Percentiles rank a stretch among this genome's conserved stretches.
Conservation (phyloP, 1,140 invertebrate genomes). For the Psix sp. region DNA sequence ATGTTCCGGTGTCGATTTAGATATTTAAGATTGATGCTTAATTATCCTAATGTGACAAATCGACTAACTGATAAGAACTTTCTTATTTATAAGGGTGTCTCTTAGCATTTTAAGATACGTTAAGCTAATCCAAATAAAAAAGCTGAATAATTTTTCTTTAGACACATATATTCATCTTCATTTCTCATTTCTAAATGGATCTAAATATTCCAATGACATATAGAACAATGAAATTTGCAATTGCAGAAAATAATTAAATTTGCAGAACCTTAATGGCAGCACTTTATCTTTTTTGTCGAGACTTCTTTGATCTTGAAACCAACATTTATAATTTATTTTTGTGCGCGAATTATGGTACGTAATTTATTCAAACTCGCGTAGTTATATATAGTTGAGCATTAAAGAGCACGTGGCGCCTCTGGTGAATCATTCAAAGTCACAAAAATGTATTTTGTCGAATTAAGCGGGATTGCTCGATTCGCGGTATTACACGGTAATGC, state of each 20-base stretch:
- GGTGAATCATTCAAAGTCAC: slow-evolving; percentile 43
- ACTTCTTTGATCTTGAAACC: slow-evolving; percentile 31
- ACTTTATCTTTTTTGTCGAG: background rate
- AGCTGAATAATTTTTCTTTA: too few species aligned
- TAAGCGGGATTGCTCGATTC: slow-evolving; percentile 49
- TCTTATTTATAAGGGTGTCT: background rate
- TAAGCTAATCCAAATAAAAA: too few species aligned
- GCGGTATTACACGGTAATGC: slow-evolving; percentile 24
- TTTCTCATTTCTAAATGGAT: too few species aligned
- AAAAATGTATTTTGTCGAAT: slow-evolving; percentile 48
- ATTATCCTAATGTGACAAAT: slow-evolving; percentile 28
- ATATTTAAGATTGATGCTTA: slow-evolving; percentile 12
- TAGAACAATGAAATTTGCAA: too few species aligned
- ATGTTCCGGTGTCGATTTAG: background rate
- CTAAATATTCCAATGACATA: too few species aligned
- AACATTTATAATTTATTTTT: slow-evolving; percentile 31
- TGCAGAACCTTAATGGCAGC: background rate
- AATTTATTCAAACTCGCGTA: slow-evolving; percentile 16
- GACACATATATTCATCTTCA: too few species aligned
- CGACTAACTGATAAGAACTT: slow-evolving; percentile 1
- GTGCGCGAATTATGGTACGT: slow-evolving; percentile 27
- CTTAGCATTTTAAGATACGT: too few species aligned
- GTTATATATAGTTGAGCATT: slow-evolving; percentile 22
- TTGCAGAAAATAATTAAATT: too few species aligned
- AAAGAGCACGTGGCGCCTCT: slow-evolving; percentile 33